These are phyloP conservation scores for Agrotis puta DNA, from an alignment of 2,888 invertebrate genomes.

Conservation along the genomic window DNA sequence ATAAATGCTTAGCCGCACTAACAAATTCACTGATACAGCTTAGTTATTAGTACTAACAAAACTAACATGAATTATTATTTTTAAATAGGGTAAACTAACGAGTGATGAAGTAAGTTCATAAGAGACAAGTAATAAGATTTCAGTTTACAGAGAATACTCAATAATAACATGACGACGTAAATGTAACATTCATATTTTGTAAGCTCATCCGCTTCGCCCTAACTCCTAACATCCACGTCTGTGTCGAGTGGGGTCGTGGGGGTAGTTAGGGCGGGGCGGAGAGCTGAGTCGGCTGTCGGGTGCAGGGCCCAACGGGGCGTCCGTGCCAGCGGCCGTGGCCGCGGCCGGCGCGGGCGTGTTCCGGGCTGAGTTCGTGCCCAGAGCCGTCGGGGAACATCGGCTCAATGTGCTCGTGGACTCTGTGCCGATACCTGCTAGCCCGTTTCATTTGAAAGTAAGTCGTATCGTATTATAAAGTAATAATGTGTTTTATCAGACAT, in stretches of 20 bases:
- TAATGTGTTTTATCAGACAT: too few relatives aligned
- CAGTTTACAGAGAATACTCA: conserved; percentile 74
- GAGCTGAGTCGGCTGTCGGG: conserved; percentile 81
- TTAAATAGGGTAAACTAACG: conserved; percentile 54
- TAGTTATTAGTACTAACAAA: conserved; percentile 59
- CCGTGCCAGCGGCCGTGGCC: conserved; percentile 97
- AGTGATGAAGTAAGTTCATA: conserved; percentile 52
- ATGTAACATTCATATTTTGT: conserved; percentile 78
- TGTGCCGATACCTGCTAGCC: conserved; percentile 96
- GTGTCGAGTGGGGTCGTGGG: conserved; percentile 38
- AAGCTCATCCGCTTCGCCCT: conserved; percentile 90
- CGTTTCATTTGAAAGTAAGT: conserved; percentile 96
- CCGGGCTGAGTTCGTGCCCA: conserved; percentile 97
- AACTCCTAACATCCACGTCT: conserved; percentile 84
- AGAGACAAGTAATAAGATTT: conserved; percentile 63
- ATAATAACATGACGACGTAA: conserved; percentile 80
- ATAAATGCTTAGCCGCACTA: conserved; percentile 82
- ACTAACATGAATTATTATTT: conserved; percentile 44
- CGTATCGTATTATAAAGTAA: neutral
- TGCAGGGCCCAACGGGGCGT: conserved; percentile 97
- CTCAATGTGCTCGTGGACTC: conserved; percentile 96
- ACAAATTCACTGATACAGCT: conserved; percentile 65
- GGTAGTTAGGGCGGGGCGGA: conserved; percentile 84
- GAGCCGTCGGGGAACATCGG: conserved; percentile 97
- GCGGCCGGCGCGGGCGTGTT: conserved; percentile 95